Percentiles rank a stretch among this genome's conserved stretches.
These are phyloP conservation scores for Apodemia mormo DNA, from an alignment of 2,888 invertebrate species.

Conservation along the genomic window DNA sequence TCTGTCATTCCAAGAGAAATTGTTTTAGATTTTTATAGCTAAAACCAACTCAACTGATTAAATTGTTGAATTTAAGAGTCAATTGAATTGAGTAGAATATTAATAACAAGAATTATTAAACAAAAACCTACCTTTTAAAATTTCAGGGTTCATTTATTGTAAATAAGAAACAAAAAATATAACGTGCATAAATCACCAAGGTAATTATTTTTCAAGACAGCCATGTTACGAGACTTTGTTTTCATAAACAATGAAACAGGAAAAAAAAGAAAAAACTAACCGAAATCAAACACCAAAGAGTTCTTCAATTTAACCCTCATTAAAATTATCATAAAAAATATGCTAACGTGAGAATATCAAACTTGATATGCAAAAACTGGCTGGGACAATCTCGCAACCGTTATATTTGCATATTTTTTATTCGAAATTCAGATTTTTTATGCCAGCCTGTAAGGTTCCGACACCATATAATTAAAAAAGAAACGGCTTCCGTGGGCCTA, in stretches of 20 bases:
- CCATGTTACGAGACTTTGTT: constrained; percentile 77
- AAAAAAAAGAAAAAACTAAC: constrained; percentile 53
- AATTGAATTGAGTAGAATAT: background rate
- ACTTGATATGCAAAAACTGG: constrained; percentile 49
- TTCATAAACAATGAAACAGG: constrained; percentile 69
- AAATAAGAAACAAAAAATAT: background rate
- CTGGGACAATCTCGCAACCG: constrained; percentile 51
- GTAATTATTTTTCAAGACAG: constrained; percentile 78
- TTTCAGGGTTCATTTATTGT: no score
- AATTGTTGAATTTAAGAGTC: background rate
- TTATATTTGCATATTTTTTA: constrained; percentile 70
- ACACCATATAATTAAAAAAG: constrained; percentile 70
- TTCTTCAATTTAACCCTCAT: constrained; percentile 80
- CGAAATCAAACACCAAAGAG: constrained; percentile 79
- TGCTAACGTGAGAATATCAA: constrained; percentile 81
- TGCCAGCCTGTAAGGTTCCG: constrained; percentile 44
- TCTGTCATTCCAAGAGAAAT: no score
- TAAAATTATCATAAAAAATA: constrained; percentile 65
- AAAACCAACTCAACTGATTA: no score
- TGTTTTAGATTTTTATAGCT: no score
- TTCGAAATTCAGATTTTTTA: constrained; percentile 46
- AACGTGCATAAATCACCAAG: constrained; percentile 69
- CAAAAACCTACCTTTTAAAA: no score
- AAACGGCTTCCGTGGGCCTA: constrained; percentile 55
- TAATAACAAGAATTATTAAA: no score